These are phyloP conservation scores for Netelia virgata DNA, from an alignment of 2,888 invertebrate genomes.

Conservation along the genomic window DNA sequence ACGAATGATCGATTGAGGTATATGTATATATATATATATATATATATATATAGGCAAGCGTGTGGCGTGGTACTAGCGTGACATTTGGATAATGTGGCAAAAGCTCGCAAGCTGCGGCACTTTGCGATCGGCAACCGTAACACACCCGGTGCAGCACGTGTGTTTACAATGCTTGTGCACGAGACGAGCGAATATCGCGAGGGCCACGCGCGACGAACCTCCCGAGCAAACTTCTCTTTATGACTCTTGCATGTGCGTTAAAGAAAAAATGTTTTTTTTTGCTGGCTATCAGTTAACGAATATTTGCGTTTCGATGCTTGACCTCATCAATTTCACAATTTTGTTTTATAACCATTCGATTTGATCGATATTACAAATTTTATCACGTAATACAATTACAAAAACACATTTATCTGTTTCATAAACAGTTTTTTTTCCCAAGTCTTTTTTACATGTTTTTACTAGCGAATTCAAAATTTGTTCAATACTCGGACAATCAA, in stretches of 20 bases:
- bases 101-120: slow-evolving; percentile 1
- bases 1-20: slow-evolving; percentile 74
- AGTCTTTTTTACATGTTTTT: no score
- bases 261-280: neutral
- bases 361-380: no score
- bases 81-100: slow-evolving; percentile 72
- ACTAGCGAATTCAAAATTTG: no score
- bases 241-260: neutral
- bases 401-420: no score
- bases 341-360: no score
- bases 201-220: slow-evolving; percentile 7
- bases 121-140: neutral
- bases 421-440: no score
- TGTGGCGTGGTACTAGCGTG: slow-evolving; percentile 68
- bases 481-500: no score
- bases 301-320: neutral
- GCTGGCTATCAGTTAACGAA: neutral
- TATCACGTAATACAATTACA: no score
- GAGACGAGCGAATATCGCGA: slow-evolving; percentile 31
- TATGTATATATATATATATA: no score
- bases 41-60: slow-evolving; percentile 56
- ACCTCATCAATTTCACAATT: no score
- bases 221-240: neutral
- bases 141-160: slow-evolving; percentile 54
- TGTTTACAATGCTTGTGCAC: slow-evolving; percentile 60